Evolutionary conservation across 2,888 invertebrate genomes (phyloP), one percentile per base, ranked within the genome.

Genomic region (Drosophila colorata): DNA sequence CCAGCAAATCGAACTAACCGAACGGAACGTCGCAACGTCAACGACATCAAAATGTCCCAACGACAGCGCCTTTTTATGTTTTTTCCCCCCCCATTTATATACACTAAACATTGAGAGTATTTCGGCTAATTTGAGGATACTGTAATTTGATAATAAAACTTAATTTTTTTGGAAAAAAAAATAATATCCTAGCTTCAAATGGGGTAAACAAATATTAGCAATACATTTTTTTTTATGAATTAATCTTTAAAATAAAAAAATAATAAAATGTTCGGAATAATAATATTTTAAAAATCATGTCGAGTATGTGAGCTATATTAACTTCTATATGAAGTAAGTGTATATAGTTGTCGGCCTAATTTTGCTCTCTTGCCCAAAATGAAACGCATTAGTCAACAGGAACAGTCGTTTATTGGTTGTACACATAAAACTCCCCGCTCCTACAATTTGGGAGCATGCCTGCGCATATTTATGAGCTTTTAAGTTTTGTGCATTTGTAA

Each of bases 321-420:
- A 38, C 8, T 25, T 43, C 3, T 3, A 14, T 14, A 14, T 16
- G 4, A 35, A 2, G 18, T 33, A 2, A 63, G 61, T 2, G 47
- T 28, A 70, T 18, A 11, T 1, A 25, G 0, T 14, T 0, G 53
- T 71, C 58, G 51, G 0, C 23, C 28, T 35, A n/a, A 4, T 11
- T 33, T 20, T 2, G 1, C 9, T n/a, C 1, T 25, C 1, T 5
- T 37, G 16, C n/a, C 40, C 13, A 14, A 61, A 59, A 69, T 40
- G 55, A 87, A 86, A 60, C 87, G 80, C 81, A 68, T 88, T 88
- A 86, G 68, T 82, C 77, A 86, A 63, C 72, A 59, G 69, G 59
- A 59, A 52, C 58, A 60, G 74, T 41, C 48, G 48, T 52, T 47
- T 47, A 51, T 52, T 44, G 49, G 33, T 53, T 65, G 61, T 38